Base-by-base conservation (phyloP, 2,888 invertebrate species). In the Troglohyphantes excavatus region DNA sequence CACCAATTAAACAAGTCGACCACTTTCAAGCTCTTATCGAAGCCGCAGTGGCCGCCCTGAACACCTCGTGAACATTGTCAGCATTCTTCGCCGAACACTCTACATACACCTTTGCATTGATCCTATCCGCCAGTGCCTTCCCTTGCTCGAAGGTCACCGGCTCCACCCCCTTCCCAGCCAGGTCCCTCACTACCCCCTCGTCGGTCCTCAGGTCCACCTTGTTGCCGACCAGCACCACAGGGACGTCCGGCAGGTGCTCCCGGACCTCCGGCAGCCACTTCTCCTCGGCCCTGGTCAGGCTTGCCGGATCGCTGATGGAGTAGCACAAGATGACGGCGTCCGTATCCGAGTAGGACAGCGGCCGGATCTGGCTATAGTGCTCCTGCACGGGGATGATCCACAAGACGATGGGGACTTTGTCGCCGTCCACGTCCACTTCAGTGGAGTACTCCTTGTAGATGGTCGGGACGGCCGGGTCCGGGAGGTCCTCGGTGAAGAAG, bases 211-310 rank as follows among this genome's bases (percentile, higher is more conserved):
- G 39, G 23, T 82, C 82, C 2, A 63, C 63, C 43, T 83, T 83
- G 63, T 73, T 72, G 13, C 72, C 83, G 2, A 83, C 83, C 2
- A 83, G 23, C 9, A 83, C 39, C n/a, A 83, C 61, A 3, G 83
- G 83, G 2, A 43, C 73, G 21, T 73, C 43, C 11, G 83, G 83
- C 23, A 43, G 17, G 43, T 63, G 11, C 19, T 73, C 33, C 11
- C 63, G n/a, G 11, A 83, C 43, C 27, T 83, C 83, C 7, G 61
- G 43, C 63, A 13, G 61, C 83, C 83, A 83, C 19, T 83, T 83
- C 11, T 72, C 43, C 0, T 26, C n/a, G 9, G 39, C 83, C 2
- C 61, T 72, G 17, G 19, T 27, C 61, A 83, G 63, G 33, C 83
- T 83, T 17, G 13, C 26, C 2, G 83, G 83, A 43, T 83, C 61